phyloP scores from a whole-genome alignment of 1,140 invertebrate genomes.

The Philotrypesis tridentata region DNA sequence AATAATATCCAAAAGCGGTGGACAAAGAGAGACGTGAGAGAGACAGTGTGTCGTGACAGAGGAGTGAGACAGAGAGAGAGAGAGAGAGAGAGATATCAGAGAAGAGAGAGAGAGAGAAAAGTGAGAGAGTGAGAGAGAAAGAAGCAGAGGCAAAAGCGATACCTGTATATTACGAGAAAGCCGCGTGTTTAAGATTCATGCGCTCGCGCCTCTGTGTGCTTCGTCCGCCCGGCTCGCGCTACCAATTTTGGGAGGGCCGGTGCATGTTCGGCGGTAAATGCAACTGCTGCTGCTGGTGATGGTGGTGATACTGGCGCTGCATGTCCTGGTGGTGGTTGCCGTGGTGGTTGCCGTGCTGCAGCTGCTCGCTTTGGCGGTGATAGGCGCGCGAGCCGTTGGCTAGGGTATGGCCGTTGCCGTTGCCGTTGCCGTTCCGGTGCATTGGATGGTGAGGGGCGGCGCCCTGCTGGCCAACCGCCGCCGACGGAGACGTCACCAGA shows the following conservation, averaged over 20 bases:
- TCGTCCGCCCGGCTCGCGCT: constrained; percentile 52
- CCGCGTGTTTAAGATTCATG: constrained; percentile 51
- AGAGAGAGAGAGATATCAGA: constrained; percentile 42
- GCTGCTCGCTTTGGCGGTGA: constrained; percentile 56
- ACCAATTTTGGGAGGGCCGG: constrained; percentile 70
- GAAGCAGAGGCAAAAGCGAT: constrained; percentile 44
- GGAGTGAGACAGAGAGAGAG: constrained; percentile 13
- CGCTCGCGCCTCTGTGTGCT: constrained; percentile 58
- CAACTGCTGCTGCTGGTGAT: constrained; percentile 66
- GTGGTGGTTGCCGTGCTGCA: too few species aligned
- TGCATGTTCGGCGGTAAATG: constrained; percentile 69
- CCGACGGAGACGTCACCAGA: constrained; percentile 68
- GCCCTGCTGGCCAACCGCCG: constrained; percentile 42
- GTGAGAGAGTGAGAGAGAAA: constrained; percentile 43
- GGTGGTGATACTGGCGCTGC: constrained; percentile 49
- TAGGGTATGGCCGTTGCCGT: constrained; percentile 62
- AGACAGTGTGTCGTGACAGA: too few species aligned
- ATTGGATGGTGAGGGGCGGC: constrained; percentile 60
- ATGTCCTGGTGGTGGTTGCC: constrained; percentile 43
- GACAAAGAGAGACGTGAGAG: not conserved
- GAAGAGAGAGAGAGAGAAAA: constrained; percentile 50
- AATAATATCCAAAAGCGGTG: not conserved
- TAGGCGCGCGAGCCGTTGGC: constrained; percentile 32
- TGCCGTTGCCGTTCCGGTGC: constrained; percentile 71
- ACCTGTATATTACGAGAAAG: constrained; percentile 48